Evolutionary conservation across 2,797 vertebrate genomes (phyloP).

Genomic region (Tinamus major): DNA sequence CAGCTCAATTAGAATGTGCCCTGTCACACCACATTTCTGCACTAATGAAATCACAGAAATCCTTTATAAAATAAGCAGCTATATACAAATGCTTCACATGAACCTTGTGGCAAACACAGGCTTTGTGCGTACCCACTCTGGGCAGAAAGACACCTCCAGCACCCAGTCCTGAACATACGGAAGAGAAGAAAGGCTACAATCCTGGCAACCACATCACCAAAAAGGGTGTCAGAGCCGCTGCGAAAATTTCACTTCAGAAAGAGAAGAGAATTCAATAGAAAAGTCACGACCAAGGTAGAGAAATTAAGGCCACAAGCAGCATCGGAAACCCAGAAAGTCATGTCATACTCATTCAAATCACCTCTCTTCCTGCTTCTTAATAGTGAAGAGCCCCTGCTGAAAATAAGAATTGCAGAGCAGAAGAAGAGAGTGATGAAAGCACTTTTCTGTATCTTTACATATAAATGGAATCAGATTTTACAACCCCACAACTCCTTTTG

Average conservation of each 20-base stretch:
- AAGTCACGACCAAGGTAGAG: neutral
- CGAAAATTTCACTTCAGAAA: neutral
- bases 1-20: too few species aligned
- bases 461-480: neutral
- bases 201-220: fast-evolving
- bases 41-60: neutral
- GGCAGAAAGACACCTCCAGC: conserved; percentile 12
- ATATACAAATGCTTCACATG: neutral
- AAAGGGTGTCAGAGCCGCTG: neutral
- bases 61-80: neutral
- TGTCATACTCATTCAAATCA: conserved; percentile 1
- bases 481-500: neutral
- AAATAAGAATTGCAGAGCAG: neutral
- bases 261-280: neutral
- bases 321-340: neutral
- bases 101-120: conserved; percentile 29
- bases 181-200: neutral
- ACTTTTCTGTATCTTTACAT: neutral
- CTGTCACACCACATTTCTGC: neutral
- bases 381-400: neutral
- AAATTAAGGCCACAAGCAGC: conserved; percentile 36
- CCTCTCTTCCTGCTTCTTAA: neutral
- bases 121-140: conserved; percentile 41
- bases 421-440: neutral
- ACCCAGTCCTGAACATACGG: fast-evolving